These are phyloP conservation scores for Lamellibrachia columna DNA, from an alignment of 2,888 invertebrate species.

Conservation along the genomic window DNA sequence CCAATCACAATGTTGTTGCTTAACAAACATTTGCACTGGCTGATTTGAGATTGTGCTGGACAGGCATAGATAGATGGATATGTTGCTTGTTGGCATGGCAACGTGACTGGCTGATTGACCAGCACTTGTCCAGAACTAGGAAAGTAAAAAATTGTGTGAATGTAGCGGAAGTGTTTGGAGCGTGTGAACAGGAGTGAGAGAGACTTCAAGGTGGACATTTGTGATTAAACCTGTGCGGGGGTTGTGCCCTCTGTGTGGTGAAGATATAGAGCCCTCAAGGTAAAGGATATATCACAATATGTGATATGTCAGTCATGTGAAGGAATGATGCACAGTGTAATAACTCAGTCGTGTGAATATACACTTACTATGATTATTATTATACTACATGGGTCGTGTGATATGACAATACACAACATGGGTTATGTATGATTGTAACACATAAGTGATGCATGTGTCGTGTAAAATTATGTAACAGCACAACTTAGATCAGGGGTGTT, in stretches of 20 bases:
- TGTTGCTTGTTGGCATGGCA: not conserved
- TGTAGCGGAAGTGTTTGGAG: not conserved
- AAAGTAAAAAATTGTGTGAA: slow-evolving; percentile 2
- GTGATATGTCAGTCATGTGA: not conserved
- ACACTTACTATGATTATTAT: not conserved
- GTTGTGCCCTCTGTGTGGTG: not conserved
- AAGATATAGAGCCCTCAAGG: not conserved
- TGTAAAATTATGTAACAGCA: not conserved
- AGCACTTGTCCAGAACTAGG: not conserved
- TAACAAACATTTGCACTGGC: not conserved
- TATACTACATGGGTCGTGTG: not conserved
- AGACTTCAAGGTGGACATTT: not conserved
- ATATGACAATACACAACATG: not conserved
- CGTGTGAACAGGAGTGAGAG: not conserved
- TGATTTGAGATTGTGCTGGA: not conserved
- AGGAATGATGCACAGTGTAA: not conserved
- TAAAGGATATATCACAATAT: not conserved
- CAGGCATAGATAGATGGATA: not conserved
- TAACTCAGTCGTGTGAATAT: not conserved
- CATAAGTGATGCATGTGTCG: not conserved
- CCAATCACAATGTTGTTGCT: not conserved
- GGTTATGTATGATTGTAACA: not conserved
- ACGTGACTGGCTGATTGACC: not conserved
- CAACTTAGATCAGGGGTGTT: not conserved
- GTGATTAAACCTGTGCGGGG: not conserved